These are phyloP conservation scores for Aphodius sticticus DNA, from an alignment of 2,888 invertebrate species.

Conservation along the genomic window DNA sequence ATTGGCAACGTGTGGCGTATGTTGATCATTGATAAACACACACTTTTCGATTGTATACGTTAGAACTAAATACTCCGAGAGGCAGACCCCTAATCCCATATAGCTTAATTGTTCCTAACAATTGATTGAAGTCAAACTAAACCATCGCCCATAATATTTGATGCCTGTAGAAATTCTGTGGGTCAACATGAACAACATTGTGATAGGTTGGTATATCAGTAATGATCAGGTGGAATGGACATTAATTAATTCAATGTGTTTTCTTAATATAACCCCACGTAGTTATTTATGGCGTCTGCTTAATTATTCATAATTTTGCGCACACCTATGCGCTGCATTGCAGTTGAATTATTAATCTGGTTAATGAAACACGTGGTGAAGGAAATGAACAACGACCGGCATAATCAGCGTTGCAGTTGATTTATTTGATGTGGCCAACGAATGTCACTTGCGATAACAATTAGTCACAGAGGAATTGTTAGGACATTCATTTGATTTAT, in stretches of 20 bases:
- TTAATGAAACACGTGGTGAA: not conserved
- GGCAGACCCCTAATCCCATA: too few relatives aligned
- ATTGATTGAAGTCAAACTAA: too few relatives aligned
- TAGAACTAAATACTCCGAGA: too few relatives aligned
- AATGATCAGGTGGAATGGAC: not conserved
- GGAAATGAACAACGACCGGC: not conserved
- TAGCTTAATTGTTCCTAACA: too few relatives aligned
- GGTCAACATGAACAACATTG: too few relatives aligned
- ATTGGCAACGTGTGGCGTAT: too few relatives aligned
- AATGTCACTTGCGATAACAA: not conserved
- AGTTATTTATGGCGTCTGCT: not conserved
- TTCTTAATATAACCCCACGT: not conserved
- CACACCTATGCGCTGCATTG: not conserved
- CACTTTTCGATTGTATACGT: too few relatives aligned
- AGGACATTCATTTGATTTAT: not conserved
- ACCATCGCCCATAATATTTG: too few relatives aligned
- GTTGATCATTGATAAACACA: too few relatives aligned
- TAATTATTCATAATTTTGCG: not conserved
- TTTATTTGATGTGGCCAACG: conserved; percentile 4
- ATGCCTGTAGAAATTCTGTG: too few relatives aligned
- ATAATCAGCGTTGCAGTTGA: not conserved
- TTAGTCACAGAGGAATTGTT: not conserved
- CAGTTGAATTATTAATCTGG: not conserved
- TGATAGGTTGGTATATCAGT: not conserved
- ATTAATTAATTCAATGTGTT: not conserved